Evolutionary conservation across 2,797 vertebrate genomes (phyloP), one percentile per base, ranked within the genome.

Genomic region (Chiroxiphia lanceolata): DNA sequence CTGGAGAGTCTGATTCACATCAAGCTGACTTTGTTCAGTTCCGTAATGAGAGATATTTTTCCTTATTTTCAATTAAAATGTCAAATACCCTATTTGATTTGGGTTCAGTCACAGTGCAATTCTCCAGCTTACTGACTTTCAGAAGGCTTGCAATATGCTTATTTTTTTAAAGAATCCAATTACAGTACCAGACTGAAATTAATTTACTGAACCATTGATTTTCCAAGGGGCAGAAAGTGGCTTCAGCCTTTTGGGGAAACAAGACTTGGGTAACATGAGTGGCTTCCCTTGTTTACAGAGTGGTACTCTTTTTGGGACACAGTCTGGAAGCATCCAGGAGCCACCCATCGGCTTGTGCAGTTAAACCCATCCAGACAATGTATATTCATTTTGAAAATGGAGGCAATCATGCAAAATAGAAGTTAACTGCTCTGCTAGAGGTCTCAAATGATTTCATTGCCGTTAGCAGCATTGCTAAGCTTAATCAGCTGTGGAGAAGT

Each of bases 181-280:
- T 93, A 96, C 31, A 92, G 40, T 44, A 94, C 68, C 71, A 93
- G 53, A 59, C 68, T 90, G 57, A 96, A 95, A 97, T 96, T 97
- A 90, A 96, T 97, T 97, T 97, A 96, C 91, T 93, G 69, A 95
- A 80, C 83, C 61, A 95, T 67, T 97, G 91, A 96, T 97, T 97
- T 96, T 97, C 93, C 89, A 89, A 95, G 77, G 84, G 79, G 78
- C 87, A 96, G 53, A 91, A 89, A 83, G 92, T 96, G 85, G 18
- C 47, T 70, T 97, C 76, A 94, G 56, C 77, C 84, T 84, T 93
- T 93, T 93, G 89, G 59, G 27, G 31, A 93, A 83, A 59, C 15
- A 75, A 68, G 64, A 63, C 60, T 70, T 96, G 91, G 68, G 54
- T 64, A 79, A 81, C 64, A 34, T 77, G 61, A 22, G 59, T 6